These are phyloP conservation scores for Drosophila eohydei DNA, from an alignment of 2,888 invertebrate genomes.

Conservation along the genomic window DNA sequence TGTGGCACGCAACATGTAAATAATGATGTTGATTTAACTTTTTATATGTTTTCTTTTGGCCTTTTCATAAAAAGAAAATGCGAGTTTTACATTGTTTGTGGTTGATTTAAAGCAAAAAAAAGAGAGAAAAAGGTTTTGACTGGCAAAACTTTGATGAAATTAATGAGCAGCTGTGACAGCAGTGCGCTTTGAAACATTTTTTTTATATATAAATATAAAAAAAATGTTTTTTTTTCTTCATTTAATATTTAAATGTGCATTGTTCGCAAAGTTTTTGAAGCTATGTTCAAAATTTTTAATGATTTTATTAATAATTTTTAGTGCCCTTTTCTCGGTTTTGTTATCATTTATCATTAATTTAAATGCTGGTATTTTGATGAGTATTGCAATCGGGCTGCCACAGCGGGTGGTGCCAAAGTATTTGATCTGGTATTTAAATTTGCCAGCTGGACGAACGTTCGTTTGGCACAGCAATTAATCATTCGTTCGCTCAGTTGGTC, in stretches of 20 bases:
- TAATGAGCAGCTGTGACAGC: constrained; percentile 44
- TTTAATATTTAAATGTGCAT: constrained; percentile 27
- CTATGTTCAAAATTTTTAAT: constrained; percentile 61
- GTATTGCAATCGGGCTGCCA: constrained; percentile 13
- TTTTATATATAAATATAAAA: constrained; percentile 8
- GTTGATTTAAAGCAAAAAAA: constrained; percentile 9
- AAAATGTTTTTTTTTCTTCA: constrained; percentile 19
- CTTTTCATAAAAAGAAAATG: constrained; percentile 17
- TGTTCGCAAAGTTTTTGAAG: constrained; percentile 12
- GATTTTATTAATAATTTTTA: constrained; percentile 64
- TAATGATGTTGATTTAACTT: constrained; percentile 35
- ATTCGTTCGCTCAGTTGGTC: constrained; percentile 48
- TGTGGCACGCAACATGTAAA: constrained; percentile 53
- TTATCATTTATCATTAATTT: constrained; percentile 57
- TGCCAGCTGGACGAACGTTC: constrained; percentile 26
- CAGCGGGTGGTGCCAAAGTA: constrained; percentile 13
- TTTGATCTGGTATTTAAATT: constrained; percentile 36
- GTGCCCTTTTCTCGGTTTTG: constrained; percentile 4
- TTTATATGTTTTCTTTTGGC: not conserved
- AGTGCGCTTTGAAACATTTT: constrained; percentile 4
- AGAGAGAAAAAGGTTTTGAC: constrained; percentile 1
- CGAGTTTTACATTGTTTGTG: constrained; percentile 27
- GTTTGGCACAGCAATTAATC: constrained; percentile 41
- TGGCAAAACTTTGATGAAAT: constrained; percentile 25
- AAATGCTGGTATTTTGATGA: constrained; percentile 54